A percentile compares a stretch with the other conserved stretches of the same genome.
These are phyloP conservation scores for Pediacus dermestoides DNA, from an alignment of 2,888 invertebrate species.

Conservation along the genomic window DNA sequence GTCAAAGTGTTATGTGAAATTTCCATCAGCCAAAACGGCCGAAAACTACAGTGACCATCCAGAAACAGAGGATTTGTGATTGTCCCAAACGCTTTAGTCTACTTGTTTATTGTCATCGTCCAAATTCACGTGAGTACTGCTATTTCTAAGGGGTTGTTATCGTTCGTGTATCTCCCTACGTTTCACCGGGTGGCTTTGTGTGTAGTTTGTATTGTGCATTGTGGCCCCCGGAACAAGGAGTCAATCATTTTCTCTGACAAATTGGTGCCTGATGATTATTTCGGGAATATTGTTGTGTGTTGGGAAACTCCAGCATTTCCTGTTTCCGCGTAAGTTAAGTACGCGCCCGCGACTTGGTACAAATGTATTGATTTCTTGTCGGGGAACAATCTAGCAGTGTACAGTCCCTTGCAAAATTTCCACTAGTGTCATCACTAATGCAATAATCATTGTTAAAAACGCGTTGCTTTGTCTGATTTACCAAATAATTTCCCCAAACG, in stretches of 20 bases:
- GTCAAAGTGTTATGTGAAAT: slow-evolving; percentile 16
- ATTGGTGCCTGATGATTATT: background rate
- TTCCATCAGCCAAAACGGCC: background rate
- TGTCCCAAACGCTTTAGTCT: background rate
- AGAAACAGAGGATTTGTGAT: background rate
- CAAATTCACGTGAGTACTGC: slow-evolving; percentile 1
- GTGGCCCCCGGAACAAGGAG: slow-evolving; percentile 7
- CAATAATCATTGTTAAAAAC: too few relatives aligned
- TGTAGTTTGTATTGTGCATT: slow-evolving; percentile 6
- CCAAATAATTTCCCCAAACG: too few relatives aligned
- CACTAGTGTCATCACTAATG: slow-evolving; percentile 5
- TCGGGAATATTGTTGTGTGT: too few relatives aligned
- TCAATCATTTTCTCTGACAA: background rate
- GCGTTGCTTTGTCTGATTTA: slow-evolving; percentile 5
- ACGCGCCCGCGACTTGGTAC: slow-evolving; percentile 20
- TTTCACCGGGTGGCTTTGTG: slow-evolving; percentile 4
- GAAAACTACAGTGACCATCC: background rate
- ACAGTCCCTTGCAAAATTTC: slow-evolving; percentile 26
- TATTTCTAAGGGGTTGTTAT: slow-evolving; percentile 2
- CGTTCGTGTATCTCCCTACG: background rate
- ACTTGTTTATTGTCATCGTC: background rate
- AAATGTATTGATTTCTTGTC: slow-evolving; percentile 32
- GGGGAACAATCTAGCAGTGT: slow-evolving; percentile 26
- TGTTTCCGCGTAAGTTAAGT: slow-evolving; percentile 8
- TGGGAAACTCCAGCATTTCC: slow-evolving; percentile 1